Percentiles rank a stretch among this genome's conserved stretches.
Evolutionary conservation across 2,888 invertebrate species (phyloP).

Genomic region (Pogonocherus hispidulus): DNA sequence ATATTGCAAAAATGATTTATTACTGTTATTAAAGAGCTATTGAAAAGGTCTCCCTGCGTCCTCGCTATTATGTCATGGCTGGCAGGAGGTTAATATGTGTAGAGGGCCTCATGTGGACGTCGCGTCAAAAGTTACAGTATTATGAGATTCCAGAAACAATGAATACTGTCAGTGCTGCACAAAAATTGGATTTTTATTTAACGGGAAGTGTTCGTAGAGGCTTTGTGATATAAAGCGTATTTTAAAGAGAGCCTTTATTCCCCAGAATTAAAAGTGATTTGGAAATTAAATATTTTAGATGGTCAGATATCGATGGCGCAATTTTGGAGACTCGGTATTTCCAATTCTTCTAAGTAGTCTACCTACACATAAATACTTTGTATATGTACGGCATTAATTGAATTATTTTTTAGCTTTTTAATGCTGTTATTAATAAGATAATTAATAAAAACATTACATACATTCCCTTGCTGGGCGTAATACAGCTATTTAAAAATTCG

Average conservation of each 20-base stretch:
- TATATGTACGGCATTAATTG: too few relatives aligned
- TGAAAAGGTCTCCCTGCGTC: slow-evolving; percentile 28
- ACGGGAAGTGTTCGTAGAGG: neutral
- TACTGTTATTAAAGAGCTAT: slow-evolving; percentile 35
- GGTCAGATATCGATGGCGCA: too few relatives aligned
- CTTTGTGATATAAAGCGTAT: neutral
- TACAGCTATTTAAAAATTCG: too few relatives aligned
- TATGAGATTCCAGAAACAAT: neutral
- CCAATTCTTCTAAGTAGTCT: too few relatives aligned
- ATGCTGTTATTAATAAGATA: too few relatives aligned
- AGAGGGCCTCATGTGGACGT: slow-evolving; percentile 10
- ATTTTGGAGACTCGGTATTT: too few relatives aligned
- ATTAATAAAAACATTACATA: too few relatives aligned
- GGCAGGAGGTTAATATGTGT: slow-evolving; percentile 29
- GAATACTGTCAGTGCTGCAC: neutral
- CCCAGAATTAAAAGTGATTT: too few relatives aligned
- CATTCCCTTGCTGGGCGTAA: too few relatives aligned
- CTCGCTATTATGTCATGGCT: slow-evolving; percentile 15
- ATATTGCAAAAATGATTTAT: slow-evolving; percentile 37
- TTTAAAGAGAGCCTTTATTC: neutral
- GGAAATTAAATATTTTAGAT: too few relatives aligned
- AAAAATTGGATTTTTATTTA: neutral
- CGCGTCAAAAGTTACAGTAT: neutral
- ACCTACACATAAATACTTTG: too few relatives aligned
- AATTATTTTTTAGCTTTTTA: too few relatives aligned